Percentiles rank a stretch among this genome's conserved stretches.
Conservation (phyloP, 2,113 vertebrate species). For the Campylomormyrus tamandua region DNA sequence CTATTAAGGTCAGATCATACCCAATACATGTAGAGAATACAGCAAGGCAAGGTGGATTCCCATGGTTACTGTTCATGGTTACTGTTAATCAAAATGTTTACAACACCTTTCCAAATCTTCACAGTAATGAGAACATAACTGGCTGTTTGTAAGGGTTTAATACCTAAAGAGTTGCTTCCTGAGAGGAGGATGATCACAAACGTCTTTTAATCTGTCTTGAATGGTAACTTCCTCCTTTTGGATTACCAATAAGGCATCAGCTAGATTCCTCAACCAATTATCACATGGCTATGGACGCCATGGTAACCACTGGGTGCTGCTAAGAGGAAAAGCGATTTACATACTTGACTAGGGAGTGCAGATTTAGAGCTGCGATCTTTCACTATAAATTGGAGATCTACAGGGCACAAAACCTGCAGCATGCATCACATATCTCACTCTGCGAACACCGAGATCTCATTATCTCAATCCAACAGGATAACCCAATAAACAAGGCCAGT, state of each 20-base stretch:
- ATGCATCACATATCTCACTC: background rate
- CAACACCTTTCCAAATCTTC: background rate
- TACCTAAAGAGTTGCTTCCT: background rate
- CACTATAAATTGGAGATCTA: background rate
- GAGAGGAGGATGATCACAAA: background rate
- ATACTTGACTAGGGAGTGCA: constrained; percentile 18
- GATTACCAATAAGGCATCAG: constrained; percentile 21
- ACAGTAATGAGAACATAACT: background rate
- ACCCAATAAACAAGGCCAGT: background rate
- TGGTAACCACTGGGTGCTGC: constrained; percentile 34
- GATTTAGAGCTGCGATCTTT: constrained; percentile 1
- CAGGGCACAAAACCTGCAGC: background rate
- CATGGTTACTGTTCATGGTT: background rate
- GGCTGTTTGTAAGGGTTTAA: background rate
- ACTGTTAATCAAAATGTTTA: background rate
- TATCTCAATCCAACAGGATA: background rate
- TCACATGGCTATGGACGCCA: constrained; percentile 33
- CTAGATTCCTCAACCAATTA: constrained; percentile 38
- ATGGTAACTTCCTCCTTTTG: background rate
- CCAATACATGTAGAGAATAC: background rate
- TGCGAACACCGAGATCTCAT: background rate
- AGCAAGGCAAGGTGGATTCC: background rate
- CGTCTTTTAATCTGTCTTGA: background rate
- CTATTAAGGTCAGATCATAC: background rate
- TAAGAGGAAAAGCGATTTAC: constrained; percentile 31